phyloP scores from a whole-genome alignment of 2,888 invertebrate species.

The Mesorhabditis sp. region DNA sequence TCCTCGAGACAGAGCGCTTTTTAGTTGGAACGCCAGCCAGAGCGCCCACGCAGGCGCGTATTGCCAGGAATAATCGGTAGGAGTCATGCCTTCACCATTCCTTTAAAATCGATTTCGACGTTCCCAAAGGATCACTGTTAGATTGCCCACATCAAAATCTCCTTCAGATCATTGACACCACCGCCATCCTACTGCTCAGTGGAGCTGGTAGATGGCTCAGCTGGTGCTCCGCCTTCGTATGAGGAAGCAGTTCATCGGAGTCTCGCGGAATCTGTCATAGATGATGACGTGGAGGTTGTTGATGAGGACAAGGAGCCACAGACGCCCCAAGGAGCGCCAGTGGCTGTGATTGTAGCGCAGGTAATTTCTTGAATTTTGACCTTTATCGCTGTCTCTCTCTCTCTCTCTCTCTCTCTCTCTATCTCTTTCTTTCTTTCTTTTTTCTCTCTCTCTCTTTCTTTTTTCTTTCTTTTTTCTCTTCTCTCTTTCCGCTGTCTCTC shows the following conservation, averaged over 20 bases:
- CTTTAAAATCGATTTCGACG: neutral
- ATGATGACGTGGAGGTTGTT: no score
- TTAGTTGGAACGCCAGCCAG: neutral
- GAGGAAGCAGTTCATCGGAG: neutral
- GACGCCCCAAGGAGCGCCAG: no score
- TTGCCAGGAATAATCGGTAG: neutral
- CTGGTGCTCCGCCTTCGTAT: constrained; percentile 1
- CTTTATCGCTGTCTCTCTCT: no score
- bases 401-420: no score
- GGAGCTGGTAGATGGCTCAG: neutral
- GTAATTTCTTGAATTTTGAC: no score
- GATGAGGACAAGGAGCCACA: no score
- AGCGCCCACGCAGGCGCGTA: neutral
- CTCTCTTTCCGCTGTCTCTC: no score
- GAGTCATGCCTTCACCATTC: neutral
- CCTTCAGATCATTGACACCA: neutral
- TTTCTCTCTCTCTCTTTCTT: no score
- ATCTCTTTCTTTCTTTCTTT: no score
- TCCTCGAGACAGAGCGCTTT: constrained; percentile 23
- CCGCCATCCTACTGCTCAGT: neutral
- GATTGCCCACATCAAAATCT: neutral
- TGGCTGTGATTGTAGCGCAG: no score
- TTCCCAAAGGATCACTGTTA: neutral
- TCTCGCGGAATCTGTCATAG: neutral
- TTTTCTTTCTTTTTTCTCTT: no score